A percentile compares a stretch with the other conserved stretches of the same genome.
phyloP scores from a whole-genome alignment of 1,140 invertebrate genomes.

The Drosophila busckii region DNA sequence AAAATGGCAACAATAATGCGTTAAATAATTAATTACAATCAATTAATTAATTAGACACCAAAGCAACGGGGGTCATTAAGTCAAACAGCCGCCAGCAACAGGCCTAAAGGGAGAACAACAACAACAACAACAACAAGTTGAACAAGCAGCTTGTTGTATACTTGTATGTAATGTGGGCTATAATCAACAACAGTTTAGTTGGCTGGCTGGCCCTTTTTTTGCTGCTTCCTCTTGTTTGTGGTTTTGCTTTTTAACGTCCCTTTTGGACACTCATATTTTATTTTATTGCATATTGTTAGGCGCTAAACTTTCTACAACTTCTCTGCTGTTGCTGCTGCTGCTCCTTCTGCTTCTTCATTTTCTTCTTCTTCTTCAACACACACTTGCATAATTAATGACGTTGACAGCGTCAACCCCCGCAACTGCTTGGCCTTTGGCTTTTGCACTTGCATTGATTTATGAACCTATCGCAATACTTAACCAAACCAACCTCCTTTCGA shows the following conservation, averaged over 20 bases:
- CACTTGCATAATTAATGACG: slow-evolving; percentile 64
- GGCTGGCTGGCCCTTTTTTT: slow-evolving; percentile 18
- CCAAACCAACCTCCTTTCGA: too few relatives aligned
- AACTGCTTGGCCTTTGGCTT: slow-evolving; percentile 4
- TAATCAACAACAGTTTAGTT: slow-evolving; percentile 57
- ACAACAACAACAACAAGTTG: slow-evolving; percentile 34
- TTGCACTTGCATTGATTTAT: slow-evolving; percentile 36
- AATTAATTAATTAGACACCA: slow-evolving; percentile 73
- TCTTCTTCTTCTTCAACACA: too few relatives aligned
- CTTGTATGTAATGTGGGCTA: slow-evolving; percentile 64
- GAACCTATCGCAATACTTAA: too few relatives aligned
- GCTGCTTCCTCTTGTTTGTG: neutral
- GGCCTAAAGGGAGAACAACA: slow-evolving; percentile 17
- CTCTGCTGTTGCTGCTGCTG: too few relatives aligned
- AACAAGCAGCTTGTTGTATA: slow-evolving; percentile 61
- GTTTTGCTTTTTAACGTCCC: slow-evolving; percentile 1
- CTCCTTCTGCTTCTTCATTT: too few relatives aligned
- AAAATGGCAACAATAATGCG: slow-evolving; percentile 55
- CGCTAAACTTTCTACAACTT: slow-evolving; percentile 60
- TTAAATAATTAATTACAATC: slow-evolving; percentile 77
- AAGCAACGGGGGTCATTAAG: slow-evolving; percentile 64
- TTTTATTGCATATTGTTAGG: slow-evolving; percentile 62
- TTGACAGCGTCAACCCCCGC: too few relatives aligned
- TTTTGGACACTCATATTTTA: slow-evolving; percentile 43
- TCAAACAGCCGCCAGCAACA: slow-evolving; percentile 46